Evolutionary conservation across 2,888 invertebrate genomes (phyloP).

Genomic region (Patella caerulea): DNA sequence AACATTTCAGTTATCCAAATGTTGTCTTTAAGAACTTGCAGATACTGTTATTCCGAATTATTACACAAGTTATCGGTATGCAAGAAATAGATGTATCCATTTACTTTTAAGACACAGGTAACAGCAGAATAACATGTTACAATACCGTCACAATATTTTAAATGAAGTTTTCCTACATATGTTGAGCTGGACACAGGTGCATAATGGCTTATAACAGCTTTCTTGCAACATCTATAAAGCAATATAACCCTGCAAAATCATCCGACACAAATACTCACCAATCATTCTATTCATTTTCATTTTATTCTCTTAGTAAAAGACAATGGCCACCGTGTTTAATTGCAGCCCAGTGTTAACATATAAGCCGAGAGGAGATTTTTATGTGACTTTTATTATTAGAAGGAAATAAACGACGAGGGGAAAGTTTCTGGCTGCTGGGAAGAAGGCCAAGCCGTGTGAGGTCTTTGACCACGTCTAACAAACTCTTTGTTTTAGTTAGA

Average conservation of each 20-base stretch:
- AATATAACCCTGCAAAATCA: neutral
- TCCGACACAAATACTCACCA: constrained; percentile 1
- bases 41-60: too few species aligned
- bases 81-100: too few species aligned
- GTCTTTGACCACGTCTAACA: neutral
- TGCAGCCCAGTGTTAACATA: constrained; percentile 8
- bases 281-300: constrained; percentile 7
- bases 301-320: constrained; percentile 12
- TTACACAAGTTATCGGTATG: too few species aligned
- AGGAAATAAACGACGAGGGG: neutral
- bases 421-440: neutral
- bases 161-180: too few species aligned
- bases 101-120: too few species aligned
- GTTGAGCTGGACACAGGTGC: neutral
- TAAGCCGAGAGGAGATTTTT: constrained; percentile 10
- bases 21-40: too few species aligned
- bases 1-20: too few species aligned
- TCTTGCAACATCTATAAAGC: too few species aligned
- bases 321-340: constrained; percentile 12
- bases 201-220: neutral
- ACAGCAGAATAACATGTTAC: too few species aligned
- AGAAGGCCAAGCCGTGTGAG: constrained; percentile 6
- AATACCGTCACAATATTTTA: too few species aligned
- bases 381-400: constrained; percentile 9
- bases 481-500: neutral